Evolutionary conservation across 1,140 invertebrate genomes (phyloP), one percentile per base, ranked within the genome.

Genomic region (Euschistus heros): DNA sequence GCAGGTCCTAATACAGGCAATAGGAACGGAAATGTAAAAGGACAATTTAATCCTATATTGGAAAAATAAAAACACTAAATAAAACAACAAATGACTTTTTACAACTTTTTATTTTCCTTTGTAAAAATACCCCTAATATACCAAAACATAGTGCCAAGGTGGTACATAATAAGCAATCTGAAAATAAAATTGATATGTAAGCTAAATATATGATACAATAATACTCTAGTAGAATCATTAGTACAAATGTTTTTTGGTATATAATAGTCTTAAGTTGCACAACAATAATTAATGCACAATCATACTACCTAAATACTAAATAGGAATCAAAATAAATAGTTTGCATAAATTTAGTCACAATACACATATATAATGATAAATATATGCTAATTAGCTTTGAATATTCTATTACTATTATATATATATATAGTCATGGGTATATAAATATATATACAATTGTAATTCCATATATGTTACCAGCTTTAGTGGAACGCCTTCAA

Each of bases 291-390:
- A 62, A 54, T 66, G 65, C 65, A 62, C 65, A 66, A 37, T 54
- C 33, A 33, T 61, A 61, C 20, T 62, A 46, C 30, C 65, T 66
- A 66, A 62, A 50, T 54, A 44, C 65, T 66, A 66, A 66, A 52
- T 66, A 66, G 65, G 65, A 66, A 66, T 66, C 65, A 66, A 66
- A 61, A 66, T 66, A 66, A 66, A 66, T 54, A 66, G 24, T 59
- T 62, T 62, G 60, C 20, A 62, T 66, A 66, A 65, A 66, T 62
- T 50, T 66, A 61, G 65, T 59, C 46, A 62, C 65, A 66, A 54
- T 66, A 66, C 65, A 66, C 57, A 62, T 65, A 33, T 47, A 52
- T 65, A 61, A 61, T 42, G 37, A 61, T 33, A 61, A 61, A 42
- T 61, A 61, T 37, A 61, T 44, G 18, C 42, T 44, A 61, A 44